Base-by-base conservation (phyloP, 2,888 invertebrate genomes). In the Hypercompe scribonia region DNA sequence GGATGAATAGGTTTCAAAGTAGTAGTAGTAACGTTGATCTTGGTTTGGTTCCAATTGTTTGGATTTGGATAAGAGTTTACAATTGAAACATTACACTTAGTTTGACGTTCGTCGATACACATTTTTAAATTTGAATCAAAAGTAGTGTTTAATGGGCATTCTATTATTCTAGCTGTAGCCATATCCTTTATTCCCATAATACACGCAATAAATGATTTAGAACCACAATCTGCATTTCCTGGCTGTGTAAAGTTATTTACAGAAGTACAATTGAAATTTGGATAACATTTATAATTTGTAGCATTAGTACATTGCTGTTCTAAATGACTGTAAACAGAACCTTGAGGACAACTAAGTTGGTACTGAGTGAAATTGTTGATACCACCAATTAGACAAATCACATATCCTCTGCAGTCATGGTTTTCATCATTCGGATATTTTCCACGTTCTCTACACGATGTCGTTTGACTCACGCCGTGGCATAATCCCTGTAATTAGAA, bases 291-390 rank as follows among this genome's bases (percentile, higher is more conserved):
- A 78, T 94, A 95, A 64, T 84, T 87, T 0, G 94, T 91, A 18
- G 90, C 86, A 68, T 93, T 94, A 1, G 94, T 93, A 81, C 95
- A 95, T 68, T 91, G 89, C 67, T 84, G 85, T 72, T 93, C 92
- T 58, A 90, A 65, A 76, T 95, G 94, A 74, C 92, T 94, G 84
- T 91, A 95, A 11, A 92, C 85, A 65, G 90, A 92, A 65, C 90
- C 88, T 28, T 87, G 79, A 0, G 95, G 95, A 73, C 95, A 95
- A 3, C 84, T 83, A 1, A 95, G 88, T 75, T 92, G 90, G 83
- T 92, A 90, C 61, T 91, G 89, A 3, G 89, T 89, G 77, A 90
- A 94, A 24, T 85, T 88, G 3, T 80, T 82, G 1, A 86, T 80
- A 1, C 89, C 90, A 0, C 87, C 87, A 13, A 84, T 82, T 0